Base-by-base conservation (phyloP, 2,888 invertebrate species). In the Lymantria monacha region DNA sequence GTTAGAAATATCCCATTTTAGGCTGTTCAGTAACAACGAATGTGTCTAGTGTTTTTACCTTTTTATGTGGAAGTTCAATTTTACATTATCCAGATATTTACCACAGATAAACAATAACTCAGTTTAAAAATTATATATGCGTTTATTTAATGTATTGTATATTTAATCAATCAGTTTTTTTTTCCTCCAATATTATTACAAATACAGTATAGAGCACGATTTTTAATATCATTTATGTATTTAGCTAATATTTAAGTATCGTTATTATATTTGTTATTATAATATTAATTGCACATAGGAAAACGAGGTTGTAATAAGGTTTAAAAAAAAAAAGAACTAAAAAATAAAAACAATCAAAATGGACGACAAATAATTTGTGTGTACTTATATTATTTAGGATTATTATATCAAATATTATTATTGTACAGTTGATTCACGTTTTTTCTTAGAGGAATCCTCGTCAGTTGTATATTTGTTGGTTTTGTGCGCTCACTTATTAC, bases 21-120 rank as follows among this genome's bases (percentile, higher is more conserved):
- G 87, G 85, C 90, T 90, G 89, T 89, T 87, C 79, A 79, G 71
- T 72, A 79, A 89, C 90, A 90, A 90, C 90, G 89, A 90, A 89
- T 82, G 79, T 81, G 81, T 83, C 74, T 81, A 81, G 78, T 73
- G 67, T 79, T 63, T 78, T 73, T 1, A 1, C 3, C 81, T 73
- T 62, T 66, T 53, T 73, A 72, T 76, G 72, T 65, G 65, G 53
- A 66, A 59, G 59, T 63, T 57, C 49, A 57, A 38, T 52, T 41
- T 42, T 48, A n/a, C 42, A 53, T 1, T 31, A 42, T 22, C 9
- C 42, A 33, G 40, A 11, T 37, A 49, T 10, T 40, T 43, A 45
- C 42, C 55, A 45, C 63, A 55, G 51, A 49, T 59, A 47, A 53
- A 49, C 43, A 49, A 58, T 57, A 63, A 54, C 55, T 42, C 31